Evolutionary conservation across 1,140 invertebrate species (phyloP), one percentile per base, ranked within the genome.

Genomic region (Glossosoma conforme): DNA sequence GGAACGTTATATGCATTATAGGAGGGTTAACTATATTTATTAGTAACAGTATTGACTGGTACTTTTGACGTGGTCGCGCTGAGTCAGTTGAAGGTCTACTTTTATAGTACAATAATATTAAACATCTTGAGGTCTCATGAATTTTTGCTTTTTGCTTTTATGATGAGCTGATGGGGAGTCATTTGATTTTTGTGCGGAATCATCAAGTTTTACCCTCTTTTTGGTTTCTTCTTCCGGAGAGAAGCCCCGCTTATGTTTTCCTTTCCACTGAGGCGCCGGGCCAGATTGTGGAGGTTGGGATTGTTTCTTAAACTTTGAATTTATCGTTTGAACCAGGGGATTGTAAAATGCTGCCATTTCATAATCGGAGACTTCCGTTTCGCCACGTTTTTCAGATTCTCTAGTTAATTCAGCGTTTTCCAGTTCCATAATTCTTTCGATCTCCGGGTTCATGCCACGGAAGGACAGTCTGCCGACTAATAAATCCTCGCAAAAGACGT

Each of bases 381-480:
- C 43, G 66, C 58, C 53, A 74, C 64, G 21, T 69, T 65, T 47
- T 33, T 36, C 13, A 21, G 40, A 5, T 61, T 17, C 10, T 38
- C 36, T 38, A 10, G 15, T 19, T 3, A 10, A 3, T 30, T 42
- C 47, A 17, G 40, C 64, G 18, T 65, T 68, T 30, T 76, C 72
- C 44, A 73, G 58, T 59, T 82, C 82, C 79, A 89, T 82, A 5
- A 87, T 51, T 49, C 78, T 79, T 65, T 95, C 91, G 54, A 94
- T 81, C 69, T 88, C 87, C 28, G 87, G 87, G 73, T 95, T 95
- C 79, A 90, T 91, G 9, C 91, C 91, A 59, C 84, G 82, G 67
- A 83, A 95, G 50, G 91, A 93, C 35, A 91, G 69, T 59, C 91
- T 74, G 4, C 91, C 91, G 63, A 87, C 87, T 10, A 82, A 72